Conservation (phyloP, 2,113 vertebrate species). For the Alces alces region DNA sequence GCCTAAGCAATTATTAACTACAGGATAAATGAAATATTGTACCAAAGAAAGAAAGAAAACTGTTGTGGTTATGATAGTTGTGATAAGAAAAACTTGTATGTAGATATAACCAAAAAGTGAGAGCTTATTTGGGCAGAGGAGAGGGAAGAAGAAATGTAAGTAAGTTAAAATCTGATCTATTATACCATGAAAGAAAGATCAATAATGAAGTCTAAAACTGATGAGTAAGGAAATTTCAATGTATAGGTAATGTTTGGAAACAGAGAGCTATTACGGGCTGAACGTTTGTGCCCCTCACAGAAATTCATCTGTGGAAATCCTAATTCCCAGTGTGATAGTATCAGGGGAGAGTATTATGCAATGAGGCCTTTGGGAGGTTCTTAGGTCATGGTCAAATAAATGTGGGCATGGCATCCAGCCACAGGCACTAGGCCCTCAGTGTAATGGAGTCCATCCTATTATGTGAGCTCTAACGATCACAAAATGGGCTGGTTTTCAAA, state of each 20-base stretch:
- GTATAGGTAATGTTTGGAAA: background rate
- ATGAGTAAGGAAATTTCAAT: background rate
- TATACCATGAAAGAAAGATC: background rate
- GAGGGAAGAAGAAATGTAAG: background rate
- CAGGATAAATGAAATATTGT: background rate
- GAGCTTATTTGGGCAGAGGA: background rate
- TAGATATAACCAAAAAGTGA: background rate
- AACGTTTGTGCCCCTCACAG: background rate
- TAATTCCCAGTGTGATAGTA: background rate
- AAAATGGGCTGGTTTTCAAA: background rate
- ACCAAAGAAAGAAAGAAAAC: background rate
- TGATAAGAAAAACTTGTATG: background rate
- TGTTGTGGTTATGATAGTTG: background rate
- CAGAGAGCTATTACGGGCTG: background rate
- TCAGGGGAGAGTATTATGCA: background rate
- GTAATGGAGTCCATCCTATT: rapidly evolving
- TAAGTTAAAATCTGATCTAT: background rate
- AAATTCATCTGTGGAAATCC: background rate
- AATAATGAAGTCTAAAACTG: background rate
- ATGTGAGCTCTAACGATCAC: rapidly evolving
- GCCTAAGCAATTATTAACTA: background rate
- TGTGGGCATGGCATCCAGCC: rapidly evolving
- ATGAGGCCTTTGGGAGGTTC: background rate
- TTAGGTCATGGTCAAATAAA: background rate
- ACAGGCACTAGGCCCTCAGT: rapidly evolving